phyloP scores from a whole-genome alignment of 2,888 invertebrate species.

The Apamea crenata region DNA sequence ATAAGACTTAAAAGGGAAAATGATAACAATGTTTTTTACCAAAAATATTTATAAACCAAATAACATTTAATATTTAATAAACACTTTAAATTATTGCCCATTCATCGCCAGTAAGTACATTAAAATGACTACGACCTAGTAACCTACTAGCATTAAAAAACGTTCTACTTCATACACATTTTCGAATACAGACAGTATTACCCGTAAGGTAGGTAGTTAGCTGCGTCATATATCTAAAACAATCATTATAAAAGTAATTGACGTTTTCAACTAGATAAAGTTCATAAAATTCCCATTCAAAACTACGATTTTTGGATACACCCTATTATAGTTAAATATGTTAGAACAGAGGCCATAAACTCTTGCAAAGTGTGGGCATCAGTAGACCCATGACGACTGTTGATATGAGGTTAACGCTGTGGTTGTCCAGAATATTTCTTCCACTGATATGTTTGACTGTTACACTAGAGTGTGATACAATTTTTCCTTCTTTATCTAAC shows the following conservation, averaged over 20 bases:
- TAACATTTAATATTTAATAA: slow-evolving; percentile 51
- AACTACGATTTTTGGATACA: slow-evolving; percentile 18
- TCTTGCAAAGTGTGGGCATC: slow-evolving; percentile 91
- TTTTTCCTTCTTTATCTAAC: slow-evolving; percentile 91
- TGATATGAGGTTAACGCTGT: slow-evolving; percentile 96
- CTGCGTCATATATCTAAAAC: slow-evolving; percentile 12
- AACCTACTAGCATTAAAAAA: slow-evolving; percentile 19
- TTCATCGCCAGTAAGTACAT: slow-evolving; percentile 56
- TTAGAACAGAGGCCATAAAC: slow-evolving; percentile 79
- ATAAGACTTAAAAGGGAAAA: slow-evolving; percentile 3
- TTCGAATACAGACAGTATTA: slow-evolving; percentile 7
- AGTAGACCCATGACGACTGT: slow-evolving; percentile 93
- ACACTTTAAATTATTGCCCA: slow-evolving; percentile 37
- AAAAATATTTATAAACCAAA: slow-evolving; percentile 54
- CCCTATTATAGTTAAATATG: background rate
- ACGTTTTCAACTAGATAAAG: slow-evolving; percentile 19
- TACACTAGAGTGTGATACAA: slow-evolving; percentile 93
- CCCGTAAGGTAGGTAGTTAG: background rate
- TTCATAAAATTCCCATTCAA: slow-evolving; percentile 35
- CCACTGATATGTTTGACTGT: slow-evolving; percentile 94
- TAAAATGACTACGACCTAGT: slow-evolving; percentile 37
- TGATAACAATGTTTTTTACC: background rate
- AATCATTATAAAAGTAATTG: slow-evolving; percentile 32
- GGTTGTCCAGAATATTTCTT: slow-evolving; percentile 94
- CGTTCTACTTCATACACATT: slow-evolving; percentile 17